Evolutionary conservation across 2,888 invertebrate species (phyloP).

Genomic region (Herminia tarsipennalis): DNA sequence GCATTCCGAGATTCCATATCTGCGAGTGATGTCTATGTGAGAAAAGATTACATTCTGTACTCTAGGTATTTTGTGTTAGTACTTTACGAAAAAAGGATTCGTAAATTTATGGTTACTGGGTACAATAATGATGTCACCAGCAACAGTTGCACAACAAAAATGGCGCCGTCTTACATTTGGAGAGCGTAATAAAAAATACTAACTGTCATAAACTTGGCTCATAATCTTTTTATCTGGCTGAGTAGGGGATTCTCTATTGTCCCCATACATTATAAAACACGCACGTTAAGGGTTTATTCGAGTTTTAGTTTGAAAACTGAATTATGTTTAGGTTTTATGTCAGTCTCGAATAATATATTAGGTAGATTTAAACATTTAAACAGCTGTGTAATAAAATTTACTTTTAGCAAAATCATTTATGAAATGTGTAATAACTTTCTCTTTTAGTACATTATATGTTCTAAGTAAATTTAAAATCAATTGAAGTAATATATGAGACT

Average conservation of each 20-base stretch:
- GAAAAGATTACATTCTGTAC: constrained; percentile 6
- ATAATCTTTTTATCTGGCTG: constrained; percentile 36
- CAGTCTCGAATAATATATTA: too few species aligned
- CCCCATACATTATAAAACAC: constrained; percentile 8
- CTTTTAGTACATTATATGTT: too few species aligned
- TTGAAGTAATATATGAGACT: too few species aligned
- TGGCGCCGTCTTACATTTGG: constrained; percentile 10
- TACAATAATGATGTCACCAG: background rate
- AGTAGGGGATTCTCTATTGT: constrained; percentile 23
- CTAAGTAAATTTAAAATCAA: too few species aligned
- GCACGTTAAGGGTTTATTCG: constrained; percentile 7
- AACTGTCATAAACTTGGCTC: constrained; percentile 28
- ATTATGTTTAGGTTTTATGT: constrained; percentile 3
- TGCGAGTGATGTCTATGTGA: too few species aligned
- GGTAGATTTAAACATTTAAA: too few species aligned
- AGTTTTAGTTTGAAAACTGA: constrained; percentile 1
- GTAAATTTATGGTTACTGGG: background rate
- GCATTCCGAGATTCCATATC: too few species aligned
- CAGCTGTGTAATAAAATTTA: too few species aligned
- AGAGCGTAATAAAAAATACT: constrained; percentile 29
- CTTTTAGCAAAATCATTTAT: too few species aligned
- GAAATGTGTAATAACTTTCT: too few species aligned
- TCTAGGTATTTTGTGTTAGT: too few species aligned
- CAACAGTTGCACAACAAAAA: constrained; percentile 15
- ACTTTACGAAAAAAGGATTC: background rate